Base-by-base conservation (phyloP, 2,797 vertebrate genomes). In the Arremon aurantiirostris region DNA sequence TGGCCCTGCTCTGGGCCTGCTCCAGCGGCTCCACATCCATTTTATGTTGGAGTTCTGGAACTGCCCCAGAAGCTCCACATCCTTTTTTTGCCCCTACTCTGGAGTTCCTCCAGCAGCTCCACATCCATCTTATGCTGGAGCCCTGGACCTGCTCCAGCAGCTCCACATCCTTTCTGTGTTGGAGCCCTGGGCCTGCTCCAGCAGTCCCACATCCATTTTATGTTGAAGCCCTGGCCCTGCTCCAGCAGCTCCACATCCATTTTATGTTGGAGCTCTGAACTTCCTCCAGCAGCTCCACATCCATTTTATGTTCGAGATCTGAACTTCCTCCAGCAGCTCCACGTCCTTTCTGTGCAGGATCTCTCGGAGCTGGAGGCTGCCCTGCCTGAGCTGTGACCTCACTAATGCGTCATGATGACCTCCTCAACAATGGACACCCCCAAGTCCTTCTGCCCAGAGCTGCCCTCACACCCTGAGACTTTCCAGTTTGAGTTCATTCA, bases 51-150 rank as follows among this genome's bases (percentile, higher is more conserved):
- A 46, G 8, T 14, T 22, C 72, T 50, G 37, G 18, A 2, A 3
- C 3, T 12, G 5, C 9, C 41, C 24, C 37, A 14, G 30, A 35
- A 28, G 14, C 73, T 28, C 73, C 73, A 23, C 1, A 2, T 19
- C 30, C 26, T 5, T 8, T 13, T 4, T 18, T 1, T 20, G 57
- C 17, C 41, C 41, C 41, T 42, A 6, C 42, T 23, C 42, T 59
- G 34, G 12, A 3, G 37, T 39, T 39, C 37, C 34, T 47, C 16
- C 28, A 8, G 27, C 28, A 39, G 27, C 44, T 20, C 71, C 34
- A 12, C 2, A 1, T 16, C 28, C 22, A 5, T 5, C 4, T 3
- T 26, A 2, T 64, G 23, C 0, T 42, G 39, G 19, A 42, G 10
- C 22, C 5, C 55, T 49, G 35, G 13, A 1, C 4, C 15, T 7